Evolutionary conservation across 2,888 invertebrate species (phyloP), one percentile per base, ranked within the genome.

Genomic region (Melipona beecheii): DNA sequence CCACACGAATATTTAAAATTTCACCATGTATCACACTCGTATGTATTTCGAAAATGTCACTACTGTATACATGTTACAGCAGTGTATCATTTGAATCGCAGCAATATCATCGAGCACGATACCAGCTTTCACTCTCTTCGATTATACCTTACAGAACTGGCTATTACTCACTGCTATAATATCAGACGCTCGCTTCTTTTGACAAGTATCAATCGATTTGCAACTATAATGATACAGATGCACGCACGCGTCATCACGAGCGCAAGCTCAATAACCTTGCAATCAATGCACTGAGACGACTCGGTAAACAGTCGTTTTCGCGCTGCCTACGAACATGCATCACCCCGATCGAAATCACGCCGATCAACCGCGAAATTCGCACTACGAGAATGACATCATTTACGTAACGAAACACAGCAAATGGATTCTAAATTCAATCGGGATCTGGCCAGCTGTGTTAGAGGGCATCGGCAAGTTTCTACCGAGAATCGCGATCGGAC

Each of bases 371-470:
- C 52, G 52, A 9, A 83, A 83, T 56, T 15, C 4, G 17, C 27
- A 71, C 21, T 71, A 79, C 54, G 31, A 79, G 4, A 27, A 31
- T 5, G 82, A 82, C 17, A 68, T 82, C 13, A 6, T 54, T 31
- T 56, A 80, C 43, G 56, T 82, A 6, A 75, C 90, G 15, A 83
- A 83, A 19, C 43, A 86, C 19, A 90, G 75, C 36, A 87, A 77
- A 5, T 90, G 87, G 86, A 81, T 91, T 2, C 78, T 91, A 0
- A 78, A 73, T 15, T 87, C 87, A 0, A 36, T 92, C 13, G 91
- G 91, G 0, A 31, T 64, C 9, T 64, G 62, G 62, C 62, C 13
- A 75, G 17, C 24, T 3, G 17, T 82, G 9, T 4, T 68, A 2
- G 9, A 74, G 0, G 79, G 74, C 5, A 21, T 49, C 4, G 27